phyloP scores from a whole-genome alignment of 2,888 invertebrate species.

The Mythimna vitellina region DNA sequence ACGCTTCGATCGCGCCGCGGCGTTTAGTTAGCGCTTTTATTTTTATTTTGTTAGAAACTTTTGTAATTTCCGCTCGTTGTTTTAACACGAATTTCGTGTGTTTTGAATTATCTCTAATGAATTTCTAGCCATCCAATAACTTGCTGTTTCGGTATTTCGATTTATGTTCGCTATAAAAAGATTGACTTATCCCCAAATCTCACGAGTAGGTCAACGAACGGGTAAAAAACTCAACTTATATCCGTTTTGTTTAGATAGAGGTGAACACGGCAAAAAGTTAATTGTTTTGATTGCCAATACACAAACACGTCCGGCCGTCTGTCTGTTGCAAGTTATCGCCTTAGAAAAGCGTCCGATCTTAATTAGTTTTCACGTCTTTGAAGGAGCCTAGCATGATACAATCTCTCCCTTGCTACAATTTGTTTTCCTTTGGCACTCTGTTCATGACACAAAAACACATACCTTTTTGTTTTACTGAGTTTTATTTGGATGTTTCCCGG shows the following conservation, averaged over 20 bases:
- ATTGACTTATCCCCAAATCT: constrained; percentile 62
- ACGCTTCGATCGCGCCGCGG: constrained; percentile 84
- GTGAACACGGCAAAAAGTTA: constrained; percentile 87
- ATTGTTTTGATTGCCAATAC: constrained; percentile 90
- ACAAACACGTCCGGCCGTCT: constrained; percentile 85
- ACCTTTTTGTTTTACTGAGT: constrained; percentile 86
- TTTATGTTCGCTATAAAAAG: constrained; percentile 12
- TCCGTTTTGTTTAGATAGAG: constrained; percentile 81
- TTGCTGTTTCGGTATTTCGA: constrained; percentile 23
- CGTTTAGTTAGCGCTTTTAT: constrained; percentile 83
- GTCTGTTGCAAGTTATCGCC: constrained; percentile 87
- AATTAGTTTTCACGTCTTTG: constrained; percentile 90
- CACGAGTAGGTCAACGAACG: constrained; percentile 71
- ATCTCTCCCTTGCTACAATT: constrained; percentile 89
- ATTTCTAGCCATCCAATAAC: constrained; percentile 16
- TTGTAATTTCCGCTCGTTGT: constrained; percentile 71
- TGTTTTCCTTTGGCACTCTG: constrained; percentile 88
- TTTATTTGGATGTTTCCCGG: constrained; percentile 86
- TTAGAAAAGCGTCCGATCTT: constrained; percentile 90
- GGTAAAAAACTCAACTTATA: constrained; percentile 68
- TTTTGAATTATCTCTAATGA: constrained; percentile 43
- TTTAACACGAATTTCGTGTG: constrained; percentile 56
- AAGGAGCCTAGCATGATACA: constrained; percentile 88
- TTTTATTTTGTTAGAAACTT: constrained; percentile 78
- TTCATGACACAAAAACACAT: constrained; percentile 81